phyloP scores from a whole-genome alignment of 2,113 vertebrate genomes.

The Vulpes lagopus region DNA sequence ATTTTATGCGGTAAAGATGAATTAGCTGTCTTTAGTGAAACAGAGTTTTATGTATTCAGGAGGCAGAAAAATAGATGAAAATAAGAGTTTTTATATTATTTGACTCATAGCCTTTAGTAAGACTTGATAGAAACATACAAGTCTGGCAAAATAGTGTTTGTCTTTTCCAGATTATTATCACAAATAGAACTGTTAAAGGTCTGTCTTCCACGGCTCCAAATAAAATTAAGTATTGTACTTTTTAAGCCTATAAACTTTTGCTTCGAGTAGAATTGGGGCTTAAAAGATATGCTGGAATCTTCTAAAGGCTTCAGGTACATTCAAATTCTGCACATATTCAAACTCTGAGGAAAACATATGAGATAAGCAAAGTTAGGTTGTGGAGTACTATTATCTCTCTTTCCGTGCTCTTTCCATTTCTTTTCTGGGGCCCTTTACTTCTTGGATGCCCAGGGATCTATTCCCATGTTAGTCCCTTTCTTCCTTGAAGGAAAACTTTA shows the following conservation, averaged over 20 bases:
- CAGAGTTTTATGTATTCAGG: slow-evolving; percentile 56
- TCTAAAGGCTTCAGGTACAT: background rate
- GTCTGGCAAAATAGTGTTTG: slow-evolving; percentile 1
- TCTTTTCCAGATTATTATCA: slow-evolving; percentile 54
- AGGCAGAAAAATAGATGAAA: slow-evolving; percentile 17
- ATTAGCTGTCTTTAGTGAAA: slow-evolving; percentile 66
- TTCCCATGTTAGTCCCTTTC: background rate
- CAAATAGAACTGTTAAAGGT: background rate
- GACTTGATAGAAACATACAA: slow-evolving; percentile 46
- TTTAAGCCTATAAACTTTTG: slow-evolving; percentile 2
- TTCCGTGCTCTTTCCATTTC: background rate
- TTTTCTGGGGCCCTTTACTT: background rate
- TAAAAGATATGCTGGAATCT: background rate
- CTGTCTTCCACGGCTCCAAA: slow-evolving; percentile 26
- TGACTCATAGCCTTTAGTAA: slow-evolving; percentile 40
- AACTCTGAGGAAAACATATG: background rate
- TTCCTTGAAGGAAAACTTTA: background rate
- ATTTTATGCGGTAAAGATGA: slow-evolving; percentile 72
- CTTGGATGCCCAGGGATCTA: background rate
- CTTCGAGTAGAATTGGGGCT: background rate
- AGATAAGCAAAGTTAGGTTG: background rate
- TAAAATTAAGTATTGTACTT: slow-evolving; percentile 45
- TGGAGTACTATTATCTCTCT: background rate
- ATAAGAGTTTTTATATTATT: slow-evolving; percentile 25
- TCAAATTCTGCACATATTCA: background rate